Conservation (phyloP, 2,888 invertebrate species). For the Hemistola chrysoprasaria region DNA sequence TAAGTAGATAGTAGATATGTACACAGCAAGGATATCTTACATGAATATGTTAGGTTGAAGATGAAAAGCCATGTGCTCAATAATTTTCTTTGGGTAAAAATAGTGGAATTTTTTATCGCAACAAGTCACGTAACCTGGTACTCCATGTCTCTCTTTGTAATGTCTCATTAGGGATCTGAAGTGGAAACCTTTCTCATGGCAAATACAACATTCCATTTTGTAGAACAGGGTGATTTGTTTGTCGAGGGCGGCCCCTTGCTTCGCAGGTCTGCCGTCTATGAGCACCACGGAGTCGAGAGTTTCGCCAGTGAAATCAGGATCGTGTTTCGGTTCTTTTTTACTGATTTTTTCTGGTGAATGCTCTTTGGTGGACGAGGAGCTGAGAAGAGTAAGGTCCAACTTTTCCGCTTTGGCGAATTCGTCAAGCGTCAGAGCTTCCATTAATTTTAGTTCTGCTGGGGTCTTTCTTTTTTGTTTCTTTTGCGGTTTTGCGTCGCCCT, state of each 20-base stretch:
- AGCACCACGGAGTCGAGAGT: conserved; percentile 60
- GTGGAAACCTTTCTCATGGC: conserved; percentile 68
- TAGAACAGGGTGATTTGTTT: conserved; percentile 73
- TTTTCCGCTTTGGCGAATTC: conserved; percentile 66
- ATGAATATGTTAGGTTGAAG: conserved; percentile 73
- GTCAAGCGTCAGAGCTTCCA: conserved; percentile 70
- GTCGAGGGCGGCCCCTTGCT: conserved; percentile 65
- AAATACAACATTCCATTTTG: conserved; percentile 77
- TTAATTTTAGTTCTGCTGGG: conserved; percentile 56
- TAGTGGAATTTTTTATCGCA: conserved; percentile 76
- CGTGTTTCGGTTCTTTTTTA: conserved; percentile 33
- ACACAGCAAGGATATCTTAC: conserved; percentile 42
- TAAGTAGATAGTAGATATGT: too few relatives aligned
- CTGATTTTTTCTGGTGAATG: conserved; percentile 10
- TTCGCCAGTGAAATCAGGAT: conserved; percentile 41
- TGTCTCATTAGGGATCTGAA: conserved; percentile 74
- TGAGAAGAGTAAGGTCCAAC: conserved; percentile 58
- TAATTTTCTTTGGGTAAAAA: conserved; percentile 74
- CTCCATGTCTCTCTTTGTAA: conserved; percentile 74
- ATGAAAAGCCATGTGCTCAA: conserved; percentile 76
- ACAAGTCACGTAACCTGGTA: conserved; percentile 73
- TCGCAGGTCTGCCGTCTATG: conserved; percentile 67
- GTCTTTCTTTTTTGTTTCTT: conserved; percentile 56
- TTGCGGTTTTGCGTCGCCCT: conserved; percentile 53
- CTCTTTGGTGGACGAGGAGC: conserved; percentile 32